A percentile compares a stretch with the other conserved stretches of the same genome.
Evolutionary conservation across 2,888 invertebrate species (phyloP).

Genomic region (Neria commutata): DNA sequence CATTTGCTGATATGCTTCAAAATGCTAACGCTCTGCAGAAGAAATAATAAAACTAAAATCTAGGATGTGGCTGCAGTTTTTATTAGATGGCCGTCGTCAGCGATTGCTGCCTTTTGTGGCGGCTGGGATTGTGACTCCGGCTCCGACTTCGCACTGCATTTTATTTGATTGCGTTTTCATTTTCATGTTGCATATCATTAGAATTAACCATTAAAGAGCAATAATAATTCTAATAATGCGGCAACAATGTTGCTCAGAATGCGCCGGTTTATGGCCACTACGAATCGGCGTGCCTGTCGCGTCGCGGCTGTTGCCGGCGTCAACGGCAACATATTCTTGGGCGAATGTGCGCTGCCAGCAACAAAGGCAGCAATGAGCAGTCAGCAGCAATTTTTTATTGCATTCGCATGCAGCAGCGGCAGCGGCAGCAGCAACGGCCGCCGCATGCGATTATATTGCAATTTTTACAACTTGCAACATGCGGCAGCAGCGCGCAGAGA

Average conservation of each 20-base stretch:
- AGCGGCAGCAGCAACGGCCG: slow-evolving; percentile 15
- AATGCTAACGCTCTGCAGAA: neutral
- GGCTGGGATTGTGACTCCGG: neutral
- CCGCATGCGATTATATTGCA: neutral
- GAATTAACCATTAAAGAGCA: slow-evolving; percentile 59
- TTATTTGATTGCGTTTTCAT: slow-evolving; percentile 38
- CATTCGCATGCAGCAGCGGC: neutral
- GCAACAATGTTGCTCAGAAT: slow-evolving; percentile 51
- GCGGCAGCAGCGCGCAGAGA: neutral
- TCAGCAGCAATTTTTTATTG: neutral
- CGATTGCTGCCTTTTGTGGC: neutral
- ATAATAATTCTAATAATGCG: slow-evolving; percentile 56
- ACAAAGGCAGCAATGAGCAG: neutral
- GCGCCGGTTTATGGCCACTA: neutral
- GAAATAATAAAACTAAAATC: neutral
- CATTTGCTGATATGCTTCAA: too few relatives aligned
- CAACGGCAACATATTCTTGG: slow-evolving; percentile 21
- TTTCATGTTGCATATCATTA: slow-evolving; percentile 57
- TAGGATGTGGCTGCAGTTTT: neutral
- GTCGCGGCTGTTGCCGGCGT: neutral
- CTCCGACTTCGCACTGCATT: slow-evolving; percentile 26
- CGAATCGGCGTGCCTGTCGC: neutral
- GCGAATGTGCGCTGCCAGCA: neutral
- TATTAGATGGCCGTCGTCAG: neutral
- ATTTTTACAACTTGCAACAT: neutral